Base-by-base conservation (phyloP, 2,797 vertebrate genomes). In the Oreochromis mossambicus region DNA sequence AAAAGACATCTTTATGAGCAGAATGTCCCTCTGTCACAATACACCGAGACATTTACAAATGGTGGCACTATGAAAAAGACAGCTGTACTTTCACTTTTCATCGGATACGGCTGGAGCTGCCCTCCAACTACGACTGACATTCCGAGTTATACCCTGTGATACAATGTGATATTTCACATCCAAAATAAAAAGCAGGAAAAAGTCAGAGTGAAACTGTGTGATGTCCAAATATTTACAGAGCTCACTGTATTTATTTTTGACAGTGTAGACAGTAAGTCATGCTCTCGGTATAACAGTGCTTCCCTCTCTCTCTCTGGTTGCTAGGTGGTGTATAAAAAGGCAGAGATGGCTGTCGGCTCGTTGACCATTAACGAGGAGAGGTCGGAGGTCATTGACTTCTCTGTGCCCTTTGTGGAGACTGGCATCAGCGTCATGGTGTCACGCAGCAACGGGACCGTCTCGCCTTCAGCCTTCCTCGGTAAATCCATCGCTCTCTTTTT, bases 401-500 rank as follows among this genome's bases (percentile, higher is more conserved):
- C 99, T 0, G 98, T 99, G 88, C 99, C 99, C 2, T 99, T 99
- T 1, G 99, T 99, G 79, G 99, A 99, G 94, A 99, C 99, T 0
- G 99, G 99, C 76, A 99, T 99, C 93, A 99, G 99, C 2, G 99
- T 99, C 89, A 99, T 99, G 99, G 99, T 99, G 87, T 98, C 99
- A 5, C 97, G 99, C 66, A 99, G 98, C 95, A 99, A 99, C 0
- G 99, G 99, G 90, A 99, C 98, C 0, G 99, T 99, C 26, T 99
- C 99, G 2, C 99, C 98, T 0, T 99, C 98, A 6, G 98, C 98
- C 86, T 99, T 99, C 90, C 97, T 99, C 79, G 98, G 98, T 99
- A 96, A 93, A 75, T 89, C 68, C 12, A 1, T 81, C 63, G 26
- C 68, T 77, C n/a, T 54, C 70, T 58, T 51, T 54, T 68, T 29